Conservation (phyloP, 2,797 vertebrate species). For the Merluccius polli region DNA sequence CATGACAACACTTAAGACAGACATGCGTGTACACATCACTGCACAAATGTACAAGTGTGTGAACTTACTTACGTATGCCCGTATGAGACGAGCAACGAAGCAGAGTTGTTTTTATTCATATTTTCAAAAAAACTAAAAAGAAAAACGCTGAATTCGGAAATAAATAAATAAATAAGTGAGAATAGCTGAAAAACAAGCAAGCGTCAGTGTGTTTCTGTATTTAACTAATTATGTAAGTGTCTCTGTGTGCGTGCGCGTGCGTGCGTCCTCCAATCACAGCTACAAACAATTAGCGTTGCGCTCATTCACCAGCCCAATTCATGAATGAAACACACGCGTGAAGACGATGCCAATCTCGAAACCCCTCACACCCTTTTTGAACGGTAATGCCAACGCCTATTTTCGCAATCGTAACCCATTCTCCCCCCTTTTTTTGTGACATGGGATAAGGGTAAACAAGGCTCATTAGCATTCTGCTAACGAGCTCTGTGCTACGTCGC, state of each 20-base stretch:
- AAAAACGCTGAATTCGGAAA: neutral
- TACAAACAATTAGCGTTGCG: neutral
- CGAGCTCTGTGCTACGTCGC: constrained; percentile 64
- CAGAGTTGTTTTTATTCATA: neutral
- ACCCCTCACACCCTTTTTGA: neutral
- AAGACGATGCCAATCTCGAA: neutral
- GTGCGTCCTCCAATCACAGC: neutral
- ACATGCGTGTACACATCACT: neutral
- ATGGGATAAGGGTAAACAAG: constrained; percentile 70
- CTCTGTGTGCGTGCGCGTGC: neutral
- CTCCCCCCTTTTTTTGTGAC: constrained; percentile 55
- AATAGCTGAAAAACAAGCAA: neutral
- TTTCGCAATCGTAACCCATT: neutral
- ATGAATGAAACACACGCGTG: neutral
- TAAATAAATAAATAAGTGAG: neutral
- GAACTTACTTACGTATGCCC: neutral
- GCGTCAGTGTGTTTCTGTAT: neutral
- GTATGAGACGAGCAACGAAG: neutral
- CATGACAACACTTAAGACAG: neutral
- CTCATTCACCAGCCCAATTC: neutral
- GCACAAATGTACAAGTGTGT: neutral
- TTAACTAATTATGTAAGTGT: neutral
- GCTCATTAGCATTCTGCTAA: constrained; percentile 75
- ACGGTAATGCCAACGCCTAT: neutral
- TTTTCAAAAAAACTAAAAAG: neutral